Conservation (phyloP, 2,797 vertebrate genomes). For the Chrysocyon brachyurus region DNA sequence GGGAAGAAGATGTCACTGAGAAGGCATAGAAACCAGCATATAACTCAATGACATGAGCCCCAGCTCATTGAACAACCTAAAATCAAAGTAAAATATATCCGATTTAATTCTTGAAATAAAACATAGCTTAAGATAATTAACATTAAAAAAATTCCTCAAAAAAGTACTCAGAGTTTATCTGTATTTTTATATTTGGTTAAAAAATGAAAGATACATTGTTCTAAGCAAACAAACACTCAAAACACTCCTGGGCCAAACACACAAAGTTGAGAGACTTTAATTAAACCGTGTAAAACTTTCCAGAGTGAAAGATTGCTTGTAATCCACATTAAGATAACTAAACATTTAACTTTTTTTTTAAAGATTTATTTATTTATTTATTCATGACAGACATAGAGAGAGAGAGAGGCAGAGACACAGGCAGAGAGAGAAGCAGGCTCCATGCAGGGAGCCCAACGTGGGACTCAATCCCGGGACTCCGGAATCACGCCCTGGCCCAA, state of each 20-base stretch:
- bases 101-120: background rate
- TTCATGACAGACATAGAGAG: too few relatives aligned
- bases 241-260: slow-evolving; percentile 16
- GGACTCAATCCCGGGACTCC: too few relatives aligned
- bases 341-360: slow-evolving; percentile 9
- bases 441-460: too few relatives aligned
- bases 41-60: background rate
- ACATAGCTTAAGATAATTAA: background rate
- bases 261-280: background rate
- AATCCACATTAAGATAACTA: background rate
- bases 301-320: background rate
- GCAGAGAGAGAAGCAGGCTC: too few relatives aligned
- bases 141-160: background rate
- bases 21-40: background rate
- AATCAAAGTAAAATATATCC: background rate
- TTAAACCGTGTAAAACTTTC: background rate
- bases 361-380: too few relatives aligned
- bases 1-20: background rate
- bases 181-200: background rate
- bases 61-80: background rate
- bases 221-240: background rate
- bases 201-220: slow-evolving; percentile 34
- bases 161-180: background rate
- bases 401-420: too few relatives aligned
- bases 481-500: too few relatives aligned